Evolutionary conservation across 2,888 invertebrate species (phyloP), one percentile per base, ranked within the genome.

Genomic region (Sesia apiformis): DNA sequence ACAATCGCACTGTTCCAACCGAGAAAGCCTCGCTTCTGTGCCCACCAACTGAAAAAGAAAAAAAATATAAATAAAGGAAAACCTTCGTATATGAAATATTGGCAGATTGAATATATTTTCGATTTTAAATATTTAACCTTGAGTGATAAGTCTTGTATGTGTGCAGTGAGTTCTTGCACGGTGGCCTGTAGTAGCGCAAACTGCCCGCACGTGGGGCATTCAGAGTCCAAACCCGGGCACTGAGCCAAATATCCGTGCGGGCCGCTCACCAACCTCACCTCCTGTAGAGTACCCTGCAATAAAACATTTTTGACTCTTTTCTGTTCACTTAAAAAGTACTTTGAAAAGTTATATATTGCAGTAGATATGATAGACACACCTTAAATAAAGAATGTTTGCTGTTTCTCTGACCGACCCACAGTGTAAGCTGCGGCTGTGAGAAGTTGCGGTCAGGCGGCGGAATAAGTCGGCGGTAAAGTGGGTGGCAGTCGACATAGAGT

Each of bases 121-220:
- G 23, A 23, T 23, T 23, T 23, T 23, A 23, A 23, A 23, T 23
- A 23, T 23, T 23, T 23, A 91, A 96, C 96, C 94, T 95, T 95
- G 86, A 93, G 92, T 76, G 94, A 94, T 82, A 97, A 92, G 85
- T 95, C 93, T 88, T 94, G 93, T 82, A 96, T 93, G 88, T 94
- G 93, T 83, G 93, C 91, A 78, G 94, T 93, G 78, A 97, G 92
- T 81, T 94, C 93, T 81, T 93, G 93, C 70, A 97, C 95, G 60
- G 94, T 94, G 73, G 93, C 93, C 89, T 96, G 95, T 76, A 97
- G 91, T 78, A 94, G 90, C 68, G 94, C 93, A 88, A 95, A 97
- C 87, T 97, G 95, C 65, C 96, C 96, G 84, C 97, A 97, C 52
- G 96, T 96, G 61, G 97, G 97, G 84, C 97, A 97, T 76, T 93